Base-by-base conservation (phyloP, 2,113 vertebrate species). In the Dicaeum eximium region DNA sequence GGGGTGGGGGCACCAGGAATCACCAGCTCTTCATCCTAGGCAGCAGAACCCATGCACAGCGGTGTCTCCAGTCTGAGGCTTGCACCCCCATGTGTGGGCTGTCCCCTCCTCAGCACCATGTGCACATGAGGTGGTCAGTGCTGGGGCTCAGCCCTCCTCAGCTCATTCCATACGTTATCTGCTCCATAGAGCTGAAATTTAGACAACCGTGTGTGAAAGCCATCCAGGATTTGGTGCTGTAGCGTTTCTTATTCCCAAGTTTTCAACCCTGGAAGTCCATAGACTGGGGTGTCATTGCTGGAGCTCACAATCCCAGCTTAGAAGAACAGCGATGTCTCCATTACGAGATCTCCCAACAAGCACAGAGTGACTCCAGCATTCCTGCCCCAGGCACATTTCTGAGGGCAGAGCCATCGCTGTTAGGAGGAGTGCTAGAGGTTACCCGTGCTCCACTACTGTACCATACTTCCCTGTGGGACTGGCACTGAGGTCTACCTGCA, bases 381-480 rank as follows among this genome's bases (percentile, higher is more conserved):
- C 28, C 64, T 25, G 3, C 42, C 23, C 9, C 51, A 37, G 38
- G 38, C 73, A 37, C 1, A 0, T 44, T 75, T 80, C 72, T 64
- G 69, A 69, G 4, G 1, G 45, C 8, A 48, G 25, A 78, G n/a
- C 35, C 56, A 11, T 10, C 11, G 6, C 2, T 22, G 21, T 33
- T 27, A 71, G 78, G 70, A 85, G 51, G 38, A 77, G 27, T 6
- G 23, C 35, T 35, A 38, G 24, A 5, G 4, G 35, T 64, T 62
- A 45, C 37, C 20, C 0, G 0, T 30, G 35, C 30, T 38, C 6
- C 35, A 17, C n/a, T 22, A 9, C 70, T 0, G 2, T 25, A n/a
- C 24, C 30, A 33, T 20, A 2, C 25, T 54, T 25, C 47, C 30
- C 40, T 2, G 3, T 0, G 22, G n/a, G 54, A 61, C 73, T 57